These are phyloP conservation scores for Scaptomyza montana DNA, from an alignment of 1,140 invertebrate genomes.

Conservation along the genomic window DNA sequence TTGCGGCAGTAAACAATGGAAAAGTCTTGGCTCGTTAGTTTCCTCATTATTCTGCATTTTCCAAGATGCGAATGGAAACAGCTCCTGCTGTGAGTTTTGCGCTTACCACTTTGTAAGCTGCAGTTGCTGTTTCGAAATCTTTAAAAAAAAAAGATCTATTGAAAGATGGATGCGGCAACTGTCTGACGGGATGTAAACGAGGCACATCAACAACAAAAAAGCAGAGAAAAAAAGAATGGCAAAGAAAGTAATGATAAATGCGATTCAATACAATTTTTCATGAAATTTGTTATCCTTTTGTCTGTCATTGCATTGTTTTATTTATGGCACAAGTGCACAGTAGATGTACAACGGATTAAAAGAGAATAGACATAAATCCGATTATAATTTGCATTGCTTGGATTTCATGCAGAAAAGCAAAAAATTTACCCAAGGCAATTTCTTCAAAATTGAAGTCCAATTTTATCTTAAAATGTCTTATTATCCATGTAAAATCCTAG, in stretches of 20 bases:
- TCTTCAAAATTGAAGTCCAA: too few species aligned
- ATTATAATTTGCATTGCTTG: neutral
- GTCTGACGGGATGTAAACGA: slow-evolving; percentile 47
- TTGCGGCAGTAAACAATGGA: slow-evolving; percentile 80
- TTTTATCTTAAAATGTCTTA: too few species aligned
- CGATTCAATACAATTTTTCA: slow-evolving; percentile 67
- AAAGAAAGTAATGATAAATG: slow-evolving; percentile 63
- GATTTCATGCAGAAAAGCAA: too few species aligned
- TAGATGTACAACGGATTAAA: neutral
- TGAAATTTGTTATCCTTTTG: slow-evolving; percentile 47
- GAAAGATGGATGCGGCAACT: slow-evolving; percentile 39
- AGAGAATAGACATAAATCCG: slow-evolving; percentile 6
- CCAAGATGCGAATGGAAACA: slow-evolving; percentile 34
- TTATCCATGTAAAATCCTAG: too few species aligned
- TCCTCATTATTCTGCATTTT: slow-evolving; percentile 80
- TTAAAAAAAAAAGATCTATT: slow-evolving; percentile 28
- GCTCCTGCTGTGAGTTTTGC: slow-evolving; percentile 32
- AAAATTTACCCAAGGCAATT: too few species aligned
- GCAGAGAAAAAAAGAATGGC: slow-evolving; percentile 30
- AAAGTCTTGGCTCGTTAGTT: slow-evolving; percentile 82
- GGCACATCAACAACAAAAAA: slow-evolving; percentile 14
- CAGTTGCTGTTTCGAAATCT: slow-evolving; percentile 55
- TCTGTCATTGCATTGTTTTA: slow-evolving; percentile 4
- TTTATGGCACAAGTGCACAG: slow-evolving; percentile 16
- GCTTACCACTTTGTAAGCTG: slow-evolving; percentile 39